These are phyloP conservation scores for Melanotaenia nigrans DNA, from an alignment of 2,797 vertebrate genomes.

Conservation along the genomic window DNA sequence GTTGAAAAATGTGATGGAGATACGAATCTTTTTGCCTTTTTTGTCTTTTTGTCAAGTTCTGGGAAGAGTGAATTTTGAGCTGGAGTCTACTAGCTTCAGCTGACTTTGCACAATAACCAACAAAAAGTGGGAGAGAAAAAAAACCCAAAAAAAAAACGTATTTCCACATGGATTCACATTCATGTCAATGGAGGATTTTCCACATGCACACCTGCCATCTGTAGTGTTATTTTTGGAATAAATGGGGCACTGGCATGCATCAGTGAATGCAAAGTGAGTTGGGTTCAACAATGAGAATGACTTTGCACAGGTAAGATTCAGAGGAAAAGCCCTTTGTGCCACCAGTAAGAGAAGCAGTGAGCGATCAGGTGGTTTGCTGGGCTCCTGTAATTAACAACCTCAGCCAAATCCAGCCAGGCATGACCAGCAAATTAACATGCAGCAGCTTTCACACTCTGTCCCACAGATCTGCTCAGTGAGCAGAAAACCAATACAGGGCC, in stretches of 20 bases:
- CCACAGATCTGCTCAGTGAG: constrained; percentile 75
- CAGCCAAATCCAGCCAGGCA: constrained; percentile 79
- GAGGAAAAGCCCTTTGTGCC: constrained; percentile 36
- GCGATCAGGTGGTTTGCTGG: constrained; percentile 79
- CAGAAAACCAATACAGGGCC: constrained; percentile 73
- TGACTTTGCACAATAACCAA: constrained; percentile 10
- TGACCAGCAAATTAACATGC: constrained; percentile 79
- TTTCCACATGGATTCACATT: background rate
- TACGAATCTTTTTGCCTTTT: background rate
- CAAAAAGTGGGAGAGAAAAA: background rate
- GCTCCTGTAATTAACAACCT: constrained; percentile 81
- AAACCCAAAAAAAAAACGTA: constrained; percentile 5
- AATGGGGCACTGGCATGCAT: background rate
- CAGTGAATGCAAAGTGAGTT: background rate
- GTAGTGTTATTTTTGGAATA: constrained; percentile 5
- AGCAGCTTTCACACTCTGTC: constrained; percentile 77
- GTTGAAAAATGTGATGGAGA: constrained; percentile 5
- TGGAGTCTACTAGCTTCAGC: background rate
- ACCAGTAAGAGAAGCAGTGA: constrained; percentile 54
- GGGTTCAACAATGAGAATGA: constrained; percentile 6
- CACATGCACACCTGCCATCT: background rate
- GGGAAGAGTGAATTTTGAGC: background rate
- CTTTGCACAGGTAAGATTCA: constrained; percentile 19
- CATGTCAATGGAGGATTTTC: constrained; percentile 16
- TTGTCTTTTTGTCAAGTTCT: background rate